Base-by-base conservation (phyloP, 2,797 vertebrate species). In the Phoebastria nigripes region DNA sequence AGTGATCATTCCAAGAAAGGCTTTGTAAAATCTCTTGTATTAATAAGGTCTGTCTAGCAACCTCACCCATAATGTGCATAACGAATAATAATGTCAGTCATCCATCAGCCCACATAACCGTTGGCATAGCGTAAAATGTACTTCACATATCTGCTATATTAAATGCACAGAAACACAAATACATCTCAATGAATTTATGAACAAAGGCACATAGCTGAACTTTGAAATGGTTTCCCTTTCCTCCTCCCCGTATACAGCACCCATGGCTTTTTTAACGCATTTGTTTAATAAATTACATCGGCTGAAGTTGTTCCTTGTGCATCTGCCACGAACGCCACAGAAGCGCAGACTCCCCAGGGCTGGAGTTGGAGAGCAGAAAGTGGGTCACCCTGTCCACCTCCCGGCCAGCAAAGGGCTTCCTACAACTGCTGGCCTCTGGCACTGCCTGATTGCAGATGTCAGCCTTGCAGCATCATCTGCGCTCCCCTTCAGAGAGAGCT, bases 31-130 rank as follows among this genome's bases (percentile, higher is more conserved):
- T 87, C 80, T 95, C 89, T 91, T 93, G 49, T 63, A 90, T 83
- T 93, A 94, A 83, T 89, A 56, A 94, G 90, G 41, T 73, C 55
- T 79, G 46, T 52, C 52, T 39, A 76, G 58, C 62, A 78, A 92
- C n/a, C 63, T 94, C 35, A 89, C 77, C 63, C 47, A 41, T 90
- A 46, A 85, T 42, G 47, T 90, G 37, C 39, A 82, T 89, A 96
- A 95, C 25, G 26, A 96, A 92, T 79, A 84, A 93, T 26, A 56
- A 69, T 15, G 35, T 66, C 89, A 93, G 51, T 92, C 79, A 96
- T 88, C 37, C 91, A 97, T 95, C 96, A 97, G 90, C 79, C 81
- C 46, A 82, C 73, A 69, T 52, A 89, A 94, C n/a, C 5, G 24
- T 3, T 59, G 56, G 65, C 62, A 88, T 51, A 92, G 70, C 4